Conservation (phyloP, 2,797 vertebrate species). For the Dendrocincla fuliginosa region DNA sequence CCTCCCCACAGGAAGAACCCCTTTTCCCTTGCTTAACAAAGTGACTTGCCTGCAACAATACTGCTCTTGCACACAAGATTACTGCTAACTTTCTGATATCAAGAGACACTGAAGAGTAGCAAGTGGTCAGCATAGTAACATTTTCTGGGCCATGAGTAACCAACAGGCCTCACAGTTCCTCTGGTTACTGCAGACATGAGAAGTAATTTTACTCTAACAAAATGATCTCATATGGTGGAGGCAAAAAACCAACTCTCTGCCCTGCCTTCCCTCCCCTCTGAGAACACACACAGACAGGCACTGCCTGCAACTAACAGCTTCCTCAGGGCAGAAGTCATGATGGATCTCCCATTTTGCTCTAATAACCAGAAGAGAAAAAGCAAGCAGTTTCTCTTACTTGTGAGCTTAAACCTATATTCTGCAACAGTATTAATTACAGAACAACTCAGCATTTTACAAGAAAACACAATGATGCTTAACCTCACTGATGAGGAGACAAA, state of each 20-base stretch:
- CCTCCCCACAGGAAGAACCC: neutral
- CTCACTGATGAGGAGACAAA: neutral
- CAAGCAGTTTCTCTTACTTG: neutral
- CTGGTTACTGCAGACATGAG: neutral
- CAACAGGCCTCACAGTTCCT: neutral
- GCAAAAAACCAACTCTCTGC: neutral
- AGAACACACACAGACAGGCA: neutral
- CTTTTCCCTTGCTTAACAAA: neutral
- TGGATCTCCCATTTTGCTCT: neutral
- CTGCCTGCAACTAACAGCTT: neutral
- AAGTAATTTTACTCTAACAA: neutral
- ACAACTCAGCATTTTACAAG: neutral
- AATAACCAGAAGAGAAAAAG: neutral
- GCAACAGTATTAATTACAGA: neutral
- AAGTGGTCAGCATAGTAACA: fast-evolving
- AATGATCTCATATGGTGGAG: neutral
- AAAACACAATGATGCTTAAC: neutral
- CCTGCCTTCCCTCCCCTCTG: neutral
- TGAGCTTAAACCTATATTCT: neutral
- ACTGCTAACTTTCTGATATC: neutral
- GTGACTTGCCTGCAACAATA: neutral
- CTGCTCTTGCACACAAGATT: neutral
- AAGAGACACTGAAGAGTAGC: neutral
- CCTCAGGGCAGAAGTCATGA: neutral
- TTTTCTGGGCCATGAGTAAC: neutral